Evolutionary conservation across 2,797 vertebrate genomes (phyloP), one percentile per base, ranked within the genome.

Genomic region (Aulostomus chinensis): DNA sequence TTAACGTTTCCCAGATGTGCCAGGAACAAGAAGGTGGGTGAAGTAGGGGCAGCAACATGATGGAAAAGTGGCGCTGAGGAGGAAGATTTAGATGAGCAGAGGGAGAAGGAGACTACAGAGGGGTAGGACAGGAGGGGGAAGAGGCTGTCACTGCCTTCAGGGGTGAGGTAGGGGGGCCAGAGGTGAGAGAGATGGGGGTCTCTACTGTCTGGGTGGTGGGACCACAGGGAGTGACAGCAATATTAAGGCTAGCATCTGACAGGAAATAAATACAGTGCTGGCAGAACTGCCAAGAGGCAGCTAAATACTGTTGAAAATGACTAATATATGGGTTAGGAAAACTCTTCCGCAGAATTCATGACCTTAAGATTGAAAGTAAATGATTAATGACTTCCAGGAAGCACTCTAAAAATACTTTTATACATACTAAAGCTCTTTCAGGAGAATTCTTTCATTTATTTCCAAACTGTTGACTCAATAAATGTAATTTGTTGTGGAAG

Each of bases 1-100:
- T 16, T 86, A 86, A 88, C 59, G 57, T 56, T 58, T 80, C 62
- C 80, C 86, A 91, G 83, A 91, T 87, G 84, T 85, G 60, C 1
- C 28, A 16, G 46, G 59, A 42, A 52, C 37, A 53, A 9, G 39
- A 60, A 78, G 80, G 73, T 72, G 77, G 55, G 71, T 1, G 4
- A 55, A 57, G 40, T 59, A 69, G 67, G 78, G 49, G 64, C 53
- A 65, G 68, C 65, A 54, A 3, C 2, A 10, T 56, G 24, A 76
- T 54, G 46, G 49, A 57, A 61, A 68, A 75, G 52, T 4, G 26
- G 40, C 8, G 29, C 14, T 51, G 51, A 40, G 31, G 41, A 43
- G 41, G 56, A 41, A 30, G 39, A 56, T n/a, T 38, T 32, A 64
- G 49, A 15, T 25, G 49, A 59, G 43, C 35, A 39, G 32, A 39